A percentile compares a stretch with the other conserved stretches of the same genome.
Conservation (phyloP, 2,888 invertebrate genomes). For the Epinotia demarniana region DNA sequence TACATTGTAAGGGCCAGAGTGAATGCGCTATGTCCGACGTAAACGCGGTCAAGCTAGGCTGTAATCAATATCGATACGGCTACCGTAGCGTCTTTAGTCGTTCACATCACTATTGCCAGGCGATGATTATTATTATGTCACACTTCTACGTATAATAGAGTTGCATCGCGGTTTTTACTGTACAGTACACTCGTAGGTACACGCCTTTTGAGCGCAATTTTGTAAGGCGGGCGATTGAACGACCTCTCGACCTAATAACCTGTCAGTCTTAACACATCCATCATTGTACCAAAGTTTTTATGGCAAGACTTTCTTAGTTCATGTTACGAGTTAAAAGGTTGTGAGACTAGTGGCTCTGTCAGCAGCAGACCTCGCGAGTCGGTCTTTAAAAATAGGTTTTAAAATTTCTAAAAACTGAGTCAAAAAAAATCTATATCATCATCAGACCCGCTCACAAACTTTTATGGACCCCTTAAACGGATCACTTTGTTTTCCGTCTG, state of each 20-base stretch:
- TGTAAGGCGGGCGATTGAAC: slow-evolving; percentile 21
- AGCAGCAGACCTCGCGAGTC: too few relatives aligned
- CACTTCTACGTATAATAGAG: slow-evolving; percentile 37
- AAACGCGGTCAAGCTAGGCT: too few relatives aligned
- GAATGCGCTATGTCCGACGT: too few relatives aligned
- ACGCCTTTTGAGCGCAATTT: slow-evolving; percentile 26
- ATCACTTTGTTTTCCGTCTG: too few relatives aligned
- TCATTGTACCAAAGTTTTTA: slow-evolving; percentile 11
- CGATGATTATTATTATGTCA: slow-evolving; percentile 50
- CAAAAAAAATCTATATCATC: too few relatives aligned
- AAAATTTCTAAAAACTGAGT: too few relatives aligned
- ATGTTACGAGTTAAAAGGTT: not conserved
- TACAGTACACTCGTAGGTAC: not conserved
- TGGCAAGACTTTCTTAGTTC: slow-evolving; percentile 4
- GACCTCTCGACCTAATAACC: slow-evolving; percentile 35
- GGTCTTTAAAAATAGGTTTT: too few relatives aligned
- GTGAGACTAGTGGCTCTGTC: not conserved
- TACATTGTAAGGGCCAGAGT: too few relatives aligned
- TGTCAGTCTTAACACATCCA: slow-evolving; percentile 33
- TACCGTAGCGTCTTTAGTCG: not conserved
- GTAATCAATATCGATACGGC: not conserved
- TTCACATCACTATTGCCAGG: slow-evolving; percentile 34
- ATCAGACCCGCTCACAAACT: too few relatives aligned
- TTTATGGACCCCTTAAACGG: too few relatives aligned
- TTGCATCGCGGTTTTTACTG: slow-evolving; percentile 26